Conservation (phyloP, 2,888 invertebrate species). For the Abscondita cerata region DNA sequence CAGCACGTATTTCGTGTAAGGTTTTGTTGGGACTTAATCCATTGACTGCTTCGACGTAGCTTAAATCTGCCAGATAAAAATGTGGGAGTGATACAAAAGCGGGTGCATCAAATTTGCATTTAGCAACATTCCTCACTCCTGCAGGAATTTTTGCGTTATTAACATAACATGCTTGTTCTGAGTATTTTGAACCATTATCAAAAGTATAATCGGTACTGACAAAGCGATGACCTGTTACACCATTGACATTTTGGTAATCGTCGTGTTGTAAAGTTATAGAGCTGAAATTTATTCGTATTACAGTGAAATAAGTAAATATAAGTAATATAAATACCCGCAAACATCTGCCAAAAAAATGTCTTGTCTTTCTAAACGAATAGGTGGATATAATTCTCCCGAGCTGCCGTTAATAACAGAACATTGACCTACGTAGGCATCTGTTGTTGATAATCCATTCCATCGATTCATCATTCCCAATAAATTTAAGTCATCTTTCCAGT, state of each 20-base stretch:
- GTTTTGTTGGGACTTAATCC: constrained; percentile 72
- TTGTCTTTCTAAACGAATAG: constrained; percentile 65
- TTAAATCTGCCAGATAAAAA: constrained; percentile 75
- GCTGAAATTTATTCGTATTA: constrained; percentile 46
- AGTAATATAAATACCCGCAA: constrained; percentile 70
- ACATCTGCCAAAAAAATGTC: constrained; percentile 78
- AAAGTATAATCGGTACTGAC: constrained; percentile 69
- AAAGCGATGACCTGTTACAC: constrained; percentile 63
- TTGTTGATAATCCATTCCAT: constrained; percentile 71
- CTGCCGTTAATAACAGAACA: constrained; percentile 77
- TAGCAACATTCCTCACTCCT: constrained; percentile 76
- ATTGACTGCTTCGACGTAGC: constrained; percentile 67
- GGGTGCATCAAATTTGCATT: constrained; percentile 78
- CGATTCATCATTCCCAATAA: constrained; percentile 72
- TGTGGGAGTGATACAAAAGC: constrained; percentile 84
- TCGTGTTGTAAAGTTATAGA: constrained; percentile 55
- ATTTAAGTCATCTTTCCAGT: constrained; percentile 73
- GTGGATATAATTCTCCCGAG: constrained; percentile 83
- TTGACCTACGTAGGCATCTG: constrained; percentile 63
- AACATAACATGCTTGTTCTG: constrained; percentile 71
- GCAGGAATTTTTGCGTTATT: constrained; percentile 55
- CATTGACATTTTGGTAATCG: constrained; percentile 56
- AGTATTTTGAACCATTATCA: constrained; percentile 72
- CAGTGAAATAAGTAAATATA: background rate
- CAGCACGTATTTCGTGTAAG: constrained; percentile 70